A percentile compares a stretch with the other conserved stretches of the same genome.
Evolutionary conservation across 1,140 invertebrate species (phyloP).

Genomic region (Cherax destructor): DNA sequence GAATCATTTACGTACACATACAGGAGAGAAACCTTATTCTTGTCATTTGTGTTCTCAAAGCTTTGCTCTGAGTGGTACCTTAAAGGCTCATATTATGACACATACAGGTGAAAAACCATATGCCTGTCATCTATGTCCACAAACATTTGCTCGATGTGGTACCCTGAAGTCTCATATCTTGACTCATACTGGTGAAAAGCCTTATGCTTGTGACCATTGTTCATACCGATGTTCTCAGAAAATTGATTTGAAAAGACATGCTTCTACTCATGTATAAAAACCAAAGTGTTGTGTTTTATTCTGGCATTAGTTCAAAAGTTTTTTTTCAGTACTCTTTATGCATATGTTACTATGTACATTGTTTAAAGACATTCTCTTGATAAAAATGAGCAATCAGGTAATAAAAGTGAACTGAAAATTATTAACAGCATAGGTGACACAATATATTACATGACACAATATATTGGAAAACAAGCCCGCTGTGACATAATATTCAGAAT

Average conservation of each 20-base stretch:
- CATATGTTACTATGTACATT: background rate
- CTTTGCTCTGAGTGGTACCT: background rate
- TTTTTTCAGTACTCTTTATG: too few species aligned
- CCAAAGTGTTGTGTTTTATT: background rate
- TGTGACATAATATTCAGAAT: too few species aligned
- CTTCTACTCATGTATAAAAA: background rate
- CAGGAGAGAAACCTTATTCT: slow-evolving; percentile 15
- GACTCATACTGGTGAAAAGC: slow-evolving; percentile 13
- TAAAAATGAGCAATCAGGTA: background rate
- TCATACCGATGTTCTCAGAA: slow-evolving; percentile 17
- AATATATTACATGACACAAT: too few species aligned
- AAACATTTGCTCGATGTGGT: background rate
- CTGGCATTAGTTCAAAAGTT: too few species aligned
- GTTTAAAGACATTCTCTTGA: background rate
- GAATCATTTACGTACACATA: slow-evolving; percentile 17
- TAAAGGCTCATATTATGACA: slow-evolving; percentile 25
- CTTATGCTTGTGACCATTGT: slow-evolving; percentile 18
- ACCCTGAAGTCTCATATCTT: slow-evolving; percentile 4
- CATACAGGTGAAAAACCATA: slow-evolving; percentile 24
- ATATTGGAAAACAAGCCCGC: too few species aligned
- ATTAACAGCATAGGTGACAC: background rate
- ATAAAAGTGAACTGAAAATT: background rate
- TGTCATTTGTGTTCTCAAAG: background rate
- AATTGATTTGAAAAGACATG: slow-evolving; percentile 14
- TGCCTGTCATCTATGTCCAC: slow-evolving; percentile 2